phyloP scores from a whole-genome alignment of 2,888 invertebrate genomes.

The Lasioglossum villosulum region DNA sequence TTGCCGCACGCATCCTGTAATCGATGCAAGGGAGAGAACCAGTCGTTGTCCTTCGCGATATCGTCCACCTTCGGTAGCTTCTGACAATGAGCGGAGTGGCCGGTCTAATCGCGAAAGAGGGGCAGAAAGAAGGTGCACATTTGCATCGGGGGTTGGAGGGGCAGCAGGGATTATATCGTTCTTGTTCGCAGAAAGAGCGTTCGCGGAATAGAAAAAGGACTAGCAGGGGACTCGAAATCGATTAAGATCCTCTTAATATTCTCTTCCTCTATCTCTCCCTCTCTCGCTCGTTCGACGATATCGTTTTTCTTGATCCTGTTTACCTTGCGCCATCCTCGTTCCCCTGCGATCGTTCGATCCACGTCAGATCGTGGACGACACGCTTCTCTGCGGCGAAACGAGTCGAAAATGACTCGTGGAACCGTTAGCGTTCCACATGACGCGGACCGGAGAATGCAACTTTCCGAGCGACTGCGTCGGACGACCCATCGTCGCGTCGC shows the following conservation, averaged over 20 bases:
- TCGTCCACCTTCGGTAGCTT: slow-evolving; percentile 27
- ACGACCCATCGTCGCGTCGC: neutral
- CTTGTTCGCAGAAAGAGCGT: neutral
- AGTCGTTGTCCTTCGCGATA: slow-evolving; percentile 43
- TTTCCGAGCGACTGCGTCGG: neutral
- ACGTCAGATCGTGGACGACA: neutral
- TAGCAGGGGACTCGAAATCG: slow-evolving; percentile 28
- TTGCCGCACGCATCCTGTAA: slow-evolving; percentile 53
- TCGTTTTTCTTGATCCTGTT: slow-evolving; percentile 5
- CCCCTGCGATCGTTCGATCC: neutral
- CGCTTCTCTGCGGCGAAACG: slow-evolving; percentile 22
- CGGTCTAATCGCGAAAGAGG: slow-evolving; percentile 8
- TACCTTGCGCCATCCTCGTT: neutral
- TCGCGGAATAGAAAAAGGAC: slow-evolving; percentile 9
- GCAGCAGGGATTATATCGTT: slow-evolving; percentile 55
- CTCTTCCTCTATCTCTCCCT: slow-evolving; percentile 20
- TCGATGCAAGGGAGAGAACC: slow-evolving; percentile 48
- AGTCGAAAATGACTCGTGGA: slow-evolving; percentile 48
- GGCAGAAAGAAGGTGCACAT: slow-evolving; percentile 37
- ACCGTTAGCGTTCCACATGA: slow-evolving; percentile 59
- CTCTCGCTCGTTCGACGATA: neutral
- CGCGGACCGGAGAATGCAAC: slow-evolving; percentile 11
- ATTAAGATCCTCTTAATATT: slow-evolving; percentile 43
- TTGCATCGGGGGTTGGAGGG: slow-evolving; percentile 46
- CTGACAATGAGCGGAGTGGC: slow-evolving; percentile 54